phyloP scores from a whole-genome alignment of 2,797 vertebrate species.

The Nothura maculosa region DNA sequence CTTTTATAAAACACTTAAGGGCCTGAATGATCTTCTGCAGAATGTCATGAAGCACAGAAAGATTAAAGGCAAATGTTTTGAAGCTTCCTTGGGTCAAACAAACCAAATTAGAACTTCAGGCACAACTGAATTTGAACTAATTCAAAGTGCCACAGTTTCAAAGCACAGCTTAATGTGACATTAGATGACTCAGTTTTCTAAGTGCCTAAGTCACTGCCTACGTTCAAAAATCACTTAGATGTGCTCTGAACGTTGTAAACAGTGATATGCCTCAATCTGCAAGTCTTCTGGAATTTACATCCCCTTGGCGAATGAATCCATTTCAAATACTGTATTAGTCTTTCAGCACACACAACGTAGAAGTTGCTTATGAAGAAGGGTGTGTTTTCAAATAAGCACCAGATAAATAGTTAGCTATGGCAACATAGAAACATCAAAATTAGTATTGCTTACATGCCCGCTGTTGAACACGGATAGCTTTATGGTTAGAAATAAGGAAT shows the following conservation, averaged over 20 bases:
- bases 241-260: not conserved
- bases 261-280: not conserved
- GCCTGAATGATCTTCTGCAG: not conserved
- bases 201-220: not conserved
- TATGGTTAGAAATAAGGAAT: not conserved
- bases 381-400: not conserved
- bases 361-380: not conserved
- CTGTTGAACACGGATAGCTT: not conserved
- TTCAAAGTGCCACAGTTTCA: not conserved
- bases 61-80: not conserved
- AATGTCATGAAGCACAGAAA: not conserved
- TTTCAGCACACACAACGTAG: not conserved
- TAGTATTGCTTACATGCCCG: not conserved
- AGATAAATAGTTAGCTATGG: not conserved
- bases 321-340: not conserved
- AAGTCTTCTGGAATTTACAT: not conserved
- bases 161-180: not conserved
- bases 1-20: not conserved
- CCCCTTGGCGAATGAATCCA: rapidly evolving
- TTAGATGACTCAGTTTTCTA: not conserved
- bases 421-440: not conserved
- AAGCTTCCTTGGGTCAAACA: not conserved
- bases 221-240: not conserved
- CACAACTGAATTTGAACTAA: not conserved
- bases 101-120: not conserved